These are phyloP conservation scores for Araneus ventricosus DNA, from an alignment of 1,140 invertebrate species.

Conservation along the genomic window DNA sequence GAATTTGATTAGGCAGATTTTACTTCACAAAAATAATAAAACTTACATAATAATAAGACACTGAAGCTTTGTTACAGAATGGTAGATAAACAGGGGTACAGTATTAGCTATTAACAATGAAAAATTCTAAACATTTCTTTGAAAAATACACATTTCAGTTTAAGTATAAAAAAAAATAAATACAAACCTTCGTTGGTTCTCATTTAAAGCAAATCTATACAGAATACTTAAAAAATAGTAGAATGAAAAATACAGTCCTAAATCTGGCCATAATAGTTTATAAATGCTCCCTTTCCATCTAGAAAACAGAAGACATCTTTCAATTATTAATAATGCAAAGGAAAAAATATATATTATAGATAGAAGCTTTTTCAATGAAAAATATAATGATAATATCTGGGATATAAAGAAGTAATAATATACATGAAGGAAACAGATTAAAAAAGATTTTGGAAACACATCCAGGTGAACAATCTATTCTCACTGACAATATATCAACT, in stretches of 20 bases:
- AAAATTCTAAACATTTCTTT: not conserved
- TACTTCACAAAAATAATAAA: not conserved
- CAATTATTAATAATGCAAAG: too few species aligned
- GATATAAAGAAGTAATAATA: too few species aligned
- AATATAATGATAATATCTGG: too few species aligned
- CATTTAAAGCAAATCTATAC: constrained; percentile 83
- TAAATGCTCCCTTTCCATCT: constrained; percentile 88
- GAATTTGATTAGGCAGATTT: too few species aligned
- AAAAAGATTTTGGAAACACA: too few species aligned
- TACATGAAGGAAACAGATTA: too few species aligned
- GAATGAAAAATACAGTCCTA: constrained; percentile 84
- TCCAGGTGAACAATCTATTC: too few species aligned
- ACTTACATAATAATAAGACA: not conserved
- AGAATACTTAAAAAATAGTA: constrained; percentile 84
- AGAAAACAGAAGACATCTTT: constrained; percentile 77
- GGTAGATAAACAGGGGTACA: not conserved
- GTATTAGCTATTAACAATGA: not conserved
- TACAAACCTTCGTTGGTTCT: constrained; percentile 83
- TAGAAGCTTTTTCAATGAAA: too few species aligned
- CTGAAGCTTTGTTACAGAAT: not conserved
- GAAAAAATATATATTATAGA: too few species aligned
- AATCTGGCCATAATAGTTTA: constrained; percentile 87
- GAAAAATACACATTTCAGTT: constrained; percentile 33
- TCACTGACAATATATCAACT: too few species aligned
- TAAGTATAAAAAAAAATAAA: too few species aligned